Evolutionary conservation across 2,888 invertebrate species (phyloP), one percentile per base, ranked within the genome.

Genomic region (Choreutis nemorana): DNA sequence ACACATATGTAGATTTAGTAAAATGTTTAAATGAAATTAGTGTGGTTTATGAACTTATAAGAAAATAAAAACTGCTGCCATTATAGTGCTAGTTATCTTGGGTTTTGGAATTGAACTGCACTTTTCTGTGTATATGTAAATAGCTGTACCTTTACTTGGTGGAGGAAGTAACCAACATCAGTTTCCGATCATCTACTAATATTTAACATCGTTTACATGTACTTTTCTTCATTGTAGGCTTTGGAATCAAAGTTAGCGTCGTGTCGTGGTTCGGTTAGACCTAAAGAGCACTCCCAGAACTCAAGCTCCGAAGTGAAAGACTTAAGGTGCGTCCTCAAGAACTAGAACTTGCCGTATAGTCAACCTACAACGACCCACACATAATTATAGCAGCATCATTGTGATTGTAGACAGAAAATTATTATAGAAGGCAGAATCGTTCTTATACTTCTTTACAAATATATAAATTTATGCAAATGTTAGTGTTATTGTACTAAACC

Each of bases 191-290:
- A 56, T 55, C 38, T 66, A 73, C 71, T 77, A 78, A 75, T 75
- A 65, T 59, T 59, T 65, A 65, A 68, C 63, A 61, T 67, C 68
- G 71, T 75, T 77, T 73, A 56, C 55, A 52, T 68, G 64, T 61
- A 67, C 58, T 77, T 73, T 73, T 77, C 68, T 71, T 71, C 70
- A 67, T 81, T 81, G 60, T 80, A 86, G 86, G 85, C 84, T 55
- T 81, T 86, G 80, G 86, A 86, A 81, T 83, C 83, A 59, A 86
- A 86, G 63, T 79, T 86, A 70, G 83, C 84, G 44, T 84, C 84
- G 55, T 85, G 84, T 79, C 81, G 83, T 48, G 77, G 77, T 71
- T 65, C 79, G 33, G 72, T 78, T 73, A 79, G 73, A 72, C 78
- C 80, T 68, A 77, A 75, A 65, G 79, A 78, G 53, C 77, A 70